Percentiles rank a stretch among this genome's conserved stretches.
Evolutionary conservation across 2,797 vertebrate species (phyloP).

Genomic region (Xenentodon cancila): DNA sequence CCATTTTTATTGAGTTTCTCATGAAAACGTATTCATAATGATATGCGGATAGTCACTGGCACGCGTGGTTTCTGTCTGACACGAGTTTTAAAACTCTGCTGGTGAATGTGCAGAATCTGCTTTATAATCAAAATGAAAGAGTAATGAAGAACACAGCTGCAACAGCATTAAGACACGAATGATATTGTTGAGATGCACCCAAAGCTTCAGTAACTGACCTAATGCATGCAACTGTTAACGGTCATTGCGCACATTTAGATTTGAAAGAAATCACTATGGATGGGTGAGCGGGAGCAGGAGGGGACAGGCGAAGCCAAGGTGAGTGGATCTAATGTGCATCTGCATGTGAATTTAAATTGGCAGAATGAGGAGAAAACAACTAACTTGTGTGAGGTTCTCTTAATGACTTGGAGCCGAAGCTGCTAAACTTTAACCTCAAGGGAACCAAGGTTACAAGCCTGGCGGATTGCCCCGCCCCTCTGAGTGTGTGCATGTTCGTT

Average conservation of each 20-base stretch:
- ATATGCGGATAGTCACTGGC: too few relatives aligned
- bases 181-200: too few relatives aligned
- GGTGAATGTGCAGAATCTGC: neutral
- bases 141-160: too few relatives aligned
- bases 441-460: conserved; percentile 32
- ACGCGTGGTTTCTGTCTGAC: too few relatives aligned
- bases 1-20: too few relatives aligned
- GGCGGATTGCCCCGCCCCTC: neutral
- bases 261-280: conserved; percentile 26
- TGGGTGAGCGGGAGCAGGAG: neutral
- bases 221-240: conserved; percentile 20
- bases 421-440: conserved; percentile 44
- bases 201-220: neutral
- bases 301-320: conserved; percentile 4
- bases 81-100: too few relatives aligned
- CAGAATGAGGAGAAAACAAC: neutral
- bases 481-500: conserved; percentile 28
- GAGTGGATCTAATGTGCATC: neutral
- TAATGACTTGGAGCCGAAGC: conserved; percentile 37
- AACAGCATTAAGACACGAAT: too few relatives aligned
- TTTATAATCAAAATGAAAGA: neutral
- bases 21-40: too few relatives aligned
- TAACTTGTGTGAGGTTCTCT: neutral
- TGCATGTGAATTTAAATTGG: too few relatives aligned
- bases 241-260: conserved; percentile 54